Evolutionary conservation across 2,113 vertebrate genomes (phyloP).

Genomic region (Plectropomus leopardus): DNA sequence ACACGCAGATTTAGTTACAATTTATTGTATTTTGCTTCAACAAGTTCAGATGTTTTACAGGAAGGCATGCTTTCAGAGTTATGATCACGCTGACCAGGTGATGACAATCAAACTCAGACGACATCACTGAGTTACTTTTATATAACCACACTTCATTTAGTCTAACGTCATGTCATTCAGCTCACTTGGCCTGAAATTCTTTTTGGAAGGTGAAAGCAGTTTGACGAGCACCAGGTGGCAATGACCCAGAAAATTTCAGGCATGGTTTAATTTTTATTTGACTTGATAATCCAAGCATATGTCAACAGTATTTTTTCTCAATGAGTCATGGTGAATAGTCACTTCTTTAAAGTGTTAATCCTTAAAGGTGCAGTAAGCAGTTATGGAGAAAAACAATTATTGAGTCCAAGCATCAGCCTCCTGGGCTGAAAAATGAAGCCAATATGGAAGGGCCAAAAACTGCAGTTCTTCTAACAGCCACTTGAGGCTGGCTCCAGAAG

Average conservation of each 20-base stretch:
- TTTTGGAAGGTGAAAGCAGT: constrained; percentile 10
- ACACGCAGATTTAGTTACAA: constrained; percentile 48
- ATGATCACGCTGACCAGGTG: constrained; percentile 16
- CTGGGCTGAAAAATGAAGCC: no score
- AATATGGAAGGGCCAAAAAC: no score
- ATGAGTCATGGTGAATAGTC: constrained; percentile 2
- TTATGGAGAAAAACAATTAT: no score
- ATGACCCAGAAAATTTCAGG: constrained; percentile 36
- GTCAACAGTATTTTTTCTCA: constrained; percentile 28
- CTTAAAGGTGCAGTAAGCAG: no score
- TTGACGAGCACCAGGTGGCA: constrained; percentile 20
- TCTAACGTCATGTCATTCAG: constrained; percentile 6
- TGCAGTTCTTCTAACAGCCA: no score
- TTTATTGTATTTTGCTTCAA: constrained; percentile 31
- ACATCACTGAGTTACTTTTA: constrained; percentile 37
- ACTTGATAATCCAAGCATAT: constrained; percentile 40
- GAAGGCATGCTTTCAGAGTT: constrained; percentile 20
- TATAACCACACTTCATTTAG: constrained; percentile 12
- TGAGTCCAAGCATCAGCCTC: no score
- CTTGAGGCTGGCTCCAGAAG: no score
- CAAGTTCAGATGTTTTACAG: constrained; percentile 58
- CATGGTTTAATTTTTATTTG: constrained; percentile 22
- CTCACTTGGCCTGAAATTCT: constrained; percentile 14
- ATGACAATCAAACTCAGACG: constrained; percentile 31
- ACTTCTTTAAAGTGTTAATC: not conserved